phyloP scores from a whole-genome alignment of 2,113 vertebrate genomes.

The Microcebus tavaratra region DNA sequence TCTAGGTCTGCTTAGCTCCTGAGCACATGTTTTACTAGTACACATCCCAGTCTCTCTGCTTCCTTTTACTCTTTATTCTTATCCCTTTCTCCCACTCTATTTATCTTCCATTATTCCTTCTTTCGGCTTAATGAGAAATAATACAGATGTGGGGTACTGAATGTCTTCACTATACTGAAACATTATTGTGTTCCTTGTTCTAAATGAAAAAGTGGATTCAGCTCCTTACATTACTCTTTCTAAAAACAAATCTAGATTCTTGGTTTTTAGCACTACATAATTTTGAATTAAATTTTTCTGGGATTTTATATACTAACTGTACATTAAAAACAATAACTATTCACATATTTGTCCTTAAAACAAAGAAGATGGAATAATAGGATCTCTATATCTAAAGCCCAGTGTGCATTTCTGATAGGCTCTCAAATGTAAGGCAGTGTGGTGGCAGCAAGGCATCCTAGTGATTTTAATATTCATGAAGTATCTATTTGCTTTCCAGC shows the following conservation, averaged over 20 bases:
- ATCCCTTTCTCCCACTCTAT: background rate
- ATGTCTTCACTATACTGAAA: background rate
- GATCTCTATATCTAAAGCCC: background rate
- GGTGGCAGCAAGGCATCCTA: background rate
- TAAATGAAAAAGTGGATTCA: background rate
- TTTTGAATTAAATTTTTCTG: background rate
- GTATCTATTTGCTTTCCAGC: conserved; percentile 76
- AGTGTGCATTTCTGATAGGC: background rate
- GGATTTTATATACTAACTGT: background rate
- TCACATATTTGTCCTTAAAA: background rate
- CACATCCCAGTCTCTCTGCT: background rate
- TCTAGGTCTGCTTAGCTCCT: background rate
- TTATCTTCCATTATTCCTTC: background rate
- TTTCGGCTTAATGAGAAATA: conserved; percentile 27
- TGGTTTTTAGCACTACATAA: background rate
- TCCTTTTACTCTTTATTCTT: background rate
- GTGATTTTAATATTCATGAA: background rate
- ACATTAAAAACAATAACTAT: background rate
- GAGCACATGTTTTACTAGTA: background rate
- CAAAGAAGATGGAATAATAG: background rate
- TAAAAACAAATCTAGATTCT: background rate
- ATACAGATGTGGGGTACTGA: background rate
- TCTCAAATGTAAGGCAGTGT: background rate
- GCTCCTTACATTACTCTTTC: background rate
- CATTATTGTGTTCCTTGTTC: background rate